Conservation (phyloP, 2,797 vertebrate genomes). For the Notolepis coatsorum region DNA sequence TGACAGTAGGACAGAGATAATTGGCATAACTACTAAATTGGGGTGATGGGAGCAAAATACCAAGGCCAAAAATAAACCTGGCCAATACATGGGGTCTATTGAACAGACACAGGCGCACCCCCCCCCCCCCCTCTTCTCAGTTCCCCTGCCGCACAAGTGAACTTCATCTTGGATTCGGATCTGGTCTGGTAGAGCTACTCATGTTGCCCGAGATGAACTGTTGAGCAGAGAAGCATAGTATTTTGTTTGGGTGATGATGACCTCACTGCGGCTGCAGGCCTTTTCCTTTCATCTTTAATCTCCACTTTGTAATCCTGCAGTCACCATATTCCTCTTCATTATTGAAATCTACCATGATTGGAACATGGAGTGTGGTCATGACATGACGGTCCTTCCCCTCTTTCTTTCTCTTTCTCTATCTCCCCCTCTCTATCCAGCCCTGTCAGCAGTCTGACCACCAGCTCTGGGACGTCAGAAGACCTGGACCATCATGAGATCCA, state of each 20-base stretch:
- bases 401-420: constrained; percentile 3
- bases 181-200: background rate
- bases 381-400: background rate
- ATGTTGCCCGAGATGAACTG: background rate
- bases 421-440: constrained; percentile 58
- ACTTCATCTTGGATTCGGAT: background rate
- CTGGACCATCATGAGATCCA: constrained; percentile 85
- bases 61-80: too few species aligned
- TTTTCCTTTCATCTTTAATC: background rate
- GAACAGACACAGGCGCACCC: too few species aligned
- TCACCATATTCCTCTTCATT: background rate
- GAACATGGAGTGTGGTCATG: background rate
- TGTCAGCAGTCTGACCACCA: constrained; percentile 83
- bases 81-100: too few species aligned
- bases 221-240: background rate
- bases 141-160: background rate
- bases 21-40: too few species aligned
- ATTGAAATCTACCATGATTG: background rate
- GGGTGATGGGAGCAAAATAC: too few species aligned
- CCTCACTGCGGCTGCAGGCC: background rate
- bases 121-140: background rate
- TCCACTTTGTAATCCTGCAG: background rate
- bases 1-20: too few species aligned
- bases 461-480: constrained; percentile 87
- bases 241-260: background rate